Evolutionary conservation across 2,113 vertebrate genomes (phyloP).

Genomic region (Pseudorectes ferrugineus): DNA sequence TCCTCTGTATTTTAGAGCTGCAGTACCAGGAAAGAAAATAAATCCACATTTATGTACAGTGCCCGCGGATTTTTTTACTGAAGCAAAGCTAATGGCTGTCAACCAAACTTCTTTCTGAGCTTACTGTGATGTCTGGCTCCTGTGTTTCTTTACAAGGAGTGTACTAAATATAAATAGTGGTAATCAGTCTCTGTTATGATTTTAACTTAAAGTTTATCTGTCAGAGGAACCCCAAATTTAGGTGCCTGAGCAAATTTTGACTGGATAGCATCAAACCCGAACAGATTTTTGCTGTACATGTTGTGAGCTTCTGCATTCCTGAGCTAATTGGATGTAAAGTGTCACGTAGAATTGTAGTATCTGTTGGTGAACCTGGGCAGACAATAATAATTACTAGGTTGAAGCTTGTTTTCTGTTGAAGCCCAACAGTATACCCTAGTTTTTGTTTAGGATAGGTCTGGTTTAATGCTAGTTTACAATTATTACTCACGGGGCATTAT

Average conservation of each 20-base stretch:
- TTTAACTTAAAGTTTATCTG: background rate
- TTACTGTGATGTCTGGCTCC: background rate
- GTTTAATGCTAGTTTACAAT: conserved; percentile 52
- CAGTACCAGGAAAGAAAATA: background rate
- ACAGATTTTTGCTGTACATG: background rate
- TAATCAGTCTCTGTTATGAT: background rate
- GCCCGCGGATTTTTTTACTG: background rate
- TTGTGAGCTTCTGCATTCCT: background rate
- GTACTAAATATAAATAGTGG: background rate
- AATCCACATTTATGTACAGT: background rate
- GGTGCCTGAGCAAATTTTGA: background rate
- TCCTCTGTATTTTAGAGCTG: background rate
- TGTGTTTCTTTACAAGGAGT: background rate
- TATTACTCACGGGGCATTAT: conserved; percentile 50
- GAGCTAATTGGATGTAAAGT: background rate
- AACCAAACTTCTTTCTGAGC: background rate
- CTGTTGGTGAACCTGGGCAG: background rate
- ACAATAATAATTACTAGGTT: background rate
- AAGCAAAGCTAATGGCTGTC: background rate
- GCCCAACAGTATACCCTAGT: background rate
- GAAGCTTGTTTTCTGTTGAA: background rate
- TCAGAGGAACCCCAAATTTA: background rate
- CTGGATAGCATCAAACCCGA: background rate
- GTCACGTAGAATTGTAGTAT: background rate
- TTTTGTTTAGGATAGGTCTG: conserved; percentile 38